Percentiles rank a stretch among this genome's conserved stretches.
These are phyloP conservation scores for Archivesica marissinica DNA, from an alignment of 1,140 invertebrate genomes.

Conservation along the genomic window DNA sequence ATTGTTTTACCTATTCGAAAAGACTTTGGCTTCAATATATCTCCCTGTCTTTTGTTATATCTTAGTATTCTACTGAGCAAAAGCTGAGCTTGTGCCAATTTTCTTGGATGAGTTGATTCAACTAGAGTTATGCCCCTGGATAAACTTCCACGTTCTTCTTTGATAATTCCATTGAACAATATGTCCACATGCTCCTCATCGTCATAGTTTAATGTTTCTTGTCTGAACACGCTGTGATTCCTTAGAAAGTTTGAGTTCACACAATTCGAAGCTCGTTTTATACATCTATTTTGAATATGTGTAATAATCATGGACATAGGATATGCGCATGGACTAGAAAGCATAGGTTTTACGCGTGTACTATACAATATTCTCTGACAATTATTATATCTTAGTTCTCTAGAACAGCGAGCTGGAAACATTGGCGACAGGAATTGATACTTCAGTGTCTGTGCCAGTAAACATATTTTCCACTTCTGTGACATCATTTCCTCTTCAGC, in stretches of 20 bases:
- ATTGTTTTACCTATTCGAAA: slow-evolving; percentile 85
- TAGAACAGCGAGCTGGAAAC: not conserved
- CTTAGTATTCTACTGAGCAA: slow-evolving; percentile 84
- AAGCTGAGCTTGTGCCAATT: slow-evolving; percentile 83
- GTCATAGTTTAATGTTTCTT: slow-evolving; percentile 24
- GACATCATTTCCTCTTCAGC: too few relatives aligned
- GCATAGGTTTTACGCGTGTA: not conserved
- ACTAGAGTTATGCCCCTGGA: slow-evolving; percentile 86
- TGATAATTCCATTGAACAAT: slow-evolving; percentile 57
- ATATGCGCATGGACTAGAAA: not conserved
- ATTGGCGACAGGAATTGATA: too few relatives aligned
- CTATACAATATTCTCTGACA: not conserved
- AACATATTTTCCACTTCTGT: too few relatives aligned
- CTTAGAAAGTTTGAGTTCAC: not conserved
- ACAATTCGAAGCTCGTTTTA: not conserved
- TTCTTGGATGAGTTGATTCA: slow-evolving; percentile 85
- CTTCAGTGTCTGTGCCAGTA: too few relatives aligned
- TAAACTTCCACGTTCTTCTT: slow-evolving; percentile 75
- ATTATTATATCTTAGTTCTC: not conserved
- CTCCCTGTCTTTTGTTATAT: slow-evolving; percentile 75
- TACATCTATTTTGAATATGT: not conserved
- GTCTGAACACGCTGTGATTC: not conserved
- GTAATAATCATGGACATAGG: not conserved
- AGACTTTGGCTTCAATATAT: slow-evolving; percentile 71
- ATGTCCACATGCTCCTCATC: slow-evolving; percentile 47